A percentile compares a stretch with the other conserved stretches of the same genome.
Evolutionary conservation across 2,797 vertebrate species (phyloP).

Genomic region (Remorina albescens): DNA sequence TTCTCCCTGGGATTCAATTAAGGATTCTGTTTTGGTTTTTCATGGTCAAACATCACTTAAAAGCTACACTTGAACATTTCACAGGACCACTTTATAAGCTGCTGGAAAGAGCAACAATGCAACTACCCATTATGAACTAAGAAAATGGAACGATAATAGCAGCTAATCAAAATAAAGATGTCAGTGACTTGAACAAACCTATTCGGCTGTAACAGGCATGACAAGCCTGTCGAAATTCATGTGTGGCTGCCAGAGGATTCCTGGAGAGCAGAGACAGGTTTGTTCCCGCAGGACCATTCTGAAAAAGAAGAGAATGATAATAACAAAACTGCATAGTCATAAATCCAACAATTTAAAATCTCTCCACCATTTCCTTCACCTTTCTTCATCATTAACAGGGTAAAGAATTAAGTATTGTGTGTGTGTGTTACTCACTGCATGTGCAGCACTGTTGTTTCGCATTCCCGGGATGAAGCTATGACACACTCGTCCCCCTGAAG

Average conservation of each 20-base stretch:
- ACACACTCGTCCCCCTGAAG: slow-evolving; percentile 83
- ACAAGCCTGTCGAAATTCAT: slow-evolving; percentile 97
- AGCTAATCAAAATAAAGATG: background rate
- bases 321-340: background rate
- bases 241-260: slow-evolving; percentile 94
- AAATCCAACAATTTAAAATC: background rate
- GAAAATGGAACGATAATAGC: background rate
- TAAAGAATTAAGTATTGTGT: too few relatives aligned
- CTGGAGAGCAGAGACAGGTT: slow-evolving; percentile 93
- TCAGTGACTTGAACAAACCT: slow-evolving; percentile 80
- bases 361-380: too few relatives aligned
- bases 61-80: background rate
- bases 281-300: slow-evolving; percentile 86
- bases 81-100: background rate
- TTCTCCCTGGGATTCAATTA: too few relatives aligned
- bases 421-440: slow-evolving; percentile 74
- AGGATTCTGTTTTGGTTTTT: background rate
- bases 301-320: background rate
- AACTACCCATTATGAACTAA: background rate
- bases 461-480: slow-evolving; percentile 87
- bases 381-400: too few relatives aligned
- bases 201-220: slow-evolving; percentile 96
- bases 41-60: background rate
- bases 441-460: slow-evolving; percentile 79
- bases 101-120: background rate